These are phyloP conservation scores for Aptenodytes forsteri DNA, from an alignment of 2,113 vertebrate species.

Conservation along the genomic window DNA sequence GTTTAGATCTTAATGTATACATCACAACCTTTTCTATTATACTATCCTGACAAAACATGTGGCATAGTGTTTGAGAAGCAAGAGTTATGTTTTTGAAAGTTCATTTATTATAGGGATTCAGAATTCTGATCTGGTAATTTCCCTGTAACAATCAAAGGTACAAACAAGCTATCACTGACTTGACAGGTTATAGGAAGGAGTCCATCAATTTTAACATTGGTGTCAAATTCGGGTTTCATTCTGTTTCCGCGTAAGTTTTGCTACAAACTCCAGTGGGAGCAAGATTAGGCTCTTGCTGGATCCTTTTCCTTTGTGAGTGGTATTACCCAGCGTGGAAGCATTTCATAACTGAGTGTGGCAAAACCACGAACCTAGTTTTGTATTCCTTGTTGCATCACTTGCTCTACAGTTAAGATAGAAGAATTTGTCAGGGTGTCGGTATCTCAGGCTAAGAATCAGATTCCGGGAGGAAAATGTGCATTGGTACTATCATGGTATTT, in stretches of 20 bases:
- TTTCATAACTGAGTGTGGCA: neutral
- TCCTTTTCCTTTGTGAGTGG: neutral
- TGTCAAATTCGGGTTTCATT: conserved; percentile 24
- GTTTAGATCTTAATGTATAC: conserved; percentile 38
- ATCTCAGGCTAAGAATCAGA: neutral
- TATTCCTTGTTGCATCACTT: neutral
- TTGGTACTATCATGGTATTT: neutral
- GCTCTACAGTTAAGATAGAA: neutral
- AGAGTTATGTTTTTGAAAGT: conserved; percentile 28
- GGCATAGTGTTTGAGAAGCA: conserved; percentile 33
- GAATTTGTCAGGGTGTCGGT: neutral
- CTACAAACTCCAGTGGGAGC: neutral
- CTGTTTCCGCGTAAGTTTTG: neutral
- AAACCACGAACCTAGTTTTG: neutral
- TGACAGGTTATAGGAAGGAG: conserved; percentile 34
- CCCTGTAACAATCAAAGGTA: conserved; percentile 10
- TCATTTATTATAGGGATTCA: conserved; percentile 28
- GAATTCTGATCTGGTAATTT: conserved; percentile 53
- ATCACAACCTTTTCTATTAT: conserved; percentile 27
- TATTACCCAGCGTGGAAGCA: neutral
- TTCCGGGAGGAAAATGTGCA: neutral
- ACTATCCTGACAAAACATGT: conserved; percentile 28
- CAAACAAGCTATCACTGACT: conserved; percentile 28
- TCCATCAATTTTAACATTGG: conserved; percentile 14
- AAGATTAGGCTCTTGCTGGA: neutral